These are phyloP conservation scores for Galeopterus variegatus DNA, from an alignment of 2,113 vertebrate species.

Conservation along the genomic window DNA sequence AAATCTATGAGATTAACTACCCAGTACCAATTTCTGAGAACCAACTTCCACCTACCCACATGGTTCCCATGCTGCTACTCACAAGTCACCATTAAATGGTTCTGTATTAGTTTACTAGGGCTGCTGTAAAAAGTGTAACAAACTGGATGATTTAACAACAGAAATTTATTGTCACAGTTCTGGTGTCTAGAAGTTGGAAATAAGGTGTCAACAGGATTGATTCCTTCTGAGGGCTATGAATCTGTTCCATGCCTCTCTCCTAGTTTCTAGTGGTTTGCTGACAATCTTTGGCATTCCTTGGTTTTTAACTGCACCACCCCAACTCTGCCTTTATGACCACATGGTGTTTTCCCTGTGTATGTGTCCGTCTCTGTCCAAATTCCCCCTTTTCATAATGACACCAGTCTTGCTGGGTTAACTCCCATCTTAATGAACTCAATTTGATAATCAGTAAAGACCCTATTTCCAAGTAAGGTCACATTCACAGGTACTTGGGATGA, in stretches of 20 bases:
- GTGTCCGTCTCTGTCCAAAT: not conserved
- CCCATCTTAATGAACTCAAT: not conserved
- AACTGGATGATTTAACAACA: not conserved
- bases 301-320: not conserved
- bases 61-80: not conserved
- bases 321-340: not conserved
- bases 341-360: not conserved
- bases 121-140: not conserved
- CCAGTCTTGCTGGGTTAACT: not conserved
- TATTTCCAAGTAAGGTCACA: not conserved
- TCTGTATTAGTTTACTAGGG: not conserved
- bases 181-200: not conserved
- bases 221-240: not conserved
- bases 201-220: not conserved
- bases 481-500: not conserved
- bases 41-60: not conserved
- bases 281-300: slow-evolving; percentile 24
- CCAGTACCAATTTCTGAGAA: slow-evolving; percentile 6
- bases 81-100: not conserved
- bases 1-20: not conserved
- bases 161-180: not conserved
- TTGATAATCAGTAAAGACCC: not conserved
- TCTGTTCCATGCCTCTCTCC: not conserved
- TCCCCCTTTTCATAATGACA: not conserved
- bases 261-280: not conserved